These are phyloP conservation scores for Leptatherina wallacei DNA, from an alignment of 2,797 vertebrate genomes.

Conservation along the genomic window DNA sequence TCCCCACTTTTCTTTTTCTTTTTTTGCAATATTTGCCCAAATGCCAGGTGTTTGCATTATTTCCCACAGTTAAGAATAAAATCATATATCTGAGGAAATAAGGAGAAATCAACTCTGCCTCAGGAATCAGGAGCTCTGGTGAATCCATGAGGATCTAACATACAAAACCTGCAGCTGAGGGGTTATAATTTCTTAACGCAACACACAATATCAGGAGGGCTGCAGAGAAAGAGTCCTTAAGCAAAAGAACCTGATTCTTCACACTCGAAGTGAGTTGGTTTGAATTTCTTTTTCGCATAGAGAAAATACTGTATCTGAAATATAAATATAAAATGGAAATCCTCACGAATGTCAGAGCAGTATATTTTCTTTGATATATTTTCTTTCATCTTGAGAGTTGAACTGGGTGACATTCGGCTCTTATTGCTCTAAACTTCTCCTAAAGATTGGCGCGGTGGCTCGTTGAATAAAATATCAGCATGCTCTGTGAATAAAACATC, in stretches of 20 bases:
- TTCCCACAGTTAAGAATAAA: neutral
- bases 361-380: slow-evolving; percentile 51
- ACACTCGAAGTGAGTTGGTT: neutral
- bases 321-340: slow-evolving; percentile 44
- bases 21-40: neutral
- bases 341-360: slow-evolving; percentile 45
- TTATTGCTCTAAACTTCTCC: slow-evolving; percentile 37
- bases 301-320: slow-evolving; percentile 11
- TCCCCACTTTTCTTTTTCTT: neutral
- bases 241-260: slow-evolving; percentile 3
- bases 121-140: neutral
- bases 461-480: slow-evolving; percentile 55
- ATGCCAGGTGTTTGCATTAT: neutral
- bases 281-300: slow-evolving; percentile 6
- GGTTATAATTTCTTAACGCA: no score
- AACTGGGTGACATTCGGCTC: slow-evolving; percentile 46
- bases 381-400: slow-evolving; percentile 52
- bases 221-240: slow-evolving; percentile 16
- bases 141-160: neutral
- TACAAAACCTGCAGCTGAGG: no score
- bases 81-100: neutral
- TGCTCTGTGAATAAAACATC: slow-evolving; percentile 62
- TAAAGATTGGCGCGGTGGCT: slow-evolving; percentile 33
- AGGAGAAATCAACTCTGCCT: neutral
- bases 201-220: neutral